Evolutionary conservation across 1,140 invertebrate genomes (phyloP).

Genomic region (Procambarus virginalis): DNA sequence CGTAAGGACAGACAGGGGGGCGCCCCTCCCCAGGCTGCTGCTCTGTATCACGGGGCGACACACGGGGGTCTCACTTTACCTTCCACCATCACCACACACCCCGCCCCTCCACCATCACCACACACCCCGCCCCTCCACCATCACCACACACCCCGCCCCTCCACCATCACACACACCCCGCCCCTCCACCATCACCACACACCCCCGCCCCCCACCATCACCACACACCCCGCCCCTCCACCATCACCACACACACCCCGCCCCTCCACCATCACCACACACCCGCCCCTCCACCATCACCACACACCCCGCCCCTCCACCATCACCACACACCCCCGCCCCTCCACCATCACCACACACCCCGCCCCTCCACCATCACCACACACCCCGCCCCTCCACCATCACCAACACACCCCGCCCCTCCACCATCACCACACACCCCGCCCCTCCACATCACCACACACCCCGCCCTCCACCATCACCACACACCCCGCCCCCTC

Average conservation of each 20-base stretch:
- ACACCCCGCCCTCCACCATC: no score
- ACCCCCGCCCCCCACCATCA: neutral
- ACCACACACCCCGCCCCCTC: no score
- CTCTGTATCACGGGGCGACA: neutral
- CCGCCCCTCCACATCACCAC: no score
- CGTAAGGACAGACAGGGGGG: neutral
- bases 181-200: neutral
- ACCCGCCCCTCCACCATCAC: no score
- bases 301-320: no score
- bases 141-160: neutral
- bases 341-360: no score
- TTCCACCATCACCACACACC: neutral
- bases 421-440: no score
- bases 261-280: no score
- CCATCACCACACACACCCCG: neutral
- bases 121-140: neutral
- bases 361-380: no score
- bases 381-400: no score
- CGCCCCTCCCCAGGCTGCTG: neutral
- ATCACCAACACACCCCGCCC: no score
- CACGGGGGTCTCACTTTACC: slow-evolving; percentile 6
- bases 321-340: no score
- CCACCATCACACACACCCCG: neutral
- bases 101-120: neutral
- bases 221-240: neutral